Evolutionary conservation across 2,797 vertebrate genomes (phyloP).

Genomic region (Acanthurus lineatus): DNA sequence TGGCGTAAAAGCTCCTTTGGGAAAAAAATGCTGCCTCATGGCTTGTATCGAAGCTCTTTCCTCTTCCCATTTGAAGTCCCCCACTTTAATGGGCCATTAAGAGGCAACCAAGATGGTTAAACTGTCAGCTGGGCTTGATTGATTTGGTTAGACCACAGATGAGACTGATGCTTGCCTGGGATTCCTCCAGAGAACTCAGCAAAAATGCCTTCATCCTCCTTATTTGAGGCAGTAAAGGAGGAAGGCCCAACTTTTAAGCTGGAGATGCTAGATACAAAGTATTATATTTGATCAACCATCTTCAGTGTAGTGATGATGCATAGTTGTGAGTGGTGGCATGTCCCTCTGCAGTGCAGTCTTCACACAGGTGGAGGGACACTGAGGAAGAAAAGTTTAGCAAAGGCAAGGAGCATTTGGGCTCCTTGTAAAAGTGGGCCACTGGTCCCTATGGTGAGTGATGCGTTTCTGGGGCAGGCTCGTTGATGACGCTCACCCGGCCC

Average conservation of each 20-base stretch:
- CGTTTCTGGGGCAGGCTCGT: constrained; percentile 87
- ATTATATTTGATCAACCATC: not conserved
- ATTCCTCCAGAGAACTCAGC: constrained; percentile 59
- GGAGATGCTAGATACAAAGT: not conserved
- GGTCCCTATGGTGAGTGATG: constrained; percentile 84
- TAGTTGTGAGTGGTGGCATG: not conserved
- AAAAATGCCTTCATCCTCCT: constrained; percentile 34
- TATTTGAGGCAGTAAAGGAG: constrained; percentile 15
- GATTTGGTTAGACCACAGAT: constrained; percentile 73
- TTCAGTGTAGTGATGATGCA: not conserved
- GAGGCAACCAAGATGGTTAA: constrained; percentile 71
- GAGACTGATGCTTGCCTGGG: constrained; percentile 51
- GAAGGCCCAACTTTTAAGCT: not conserved
- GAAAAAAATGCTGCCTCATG: constrained; percentile 55
- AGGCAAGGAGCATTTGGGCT: constrained; percentile 77
- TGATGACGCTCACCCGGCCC: constrained; percentile 81
- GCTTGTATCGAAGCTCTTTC: constrained; percentile 59
- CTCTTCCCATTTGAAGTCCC: constrained; percentile 61
- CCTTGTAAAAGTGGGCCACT: constrained; percentile 85
- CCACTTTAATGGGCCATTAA: constrained; percentile 78
- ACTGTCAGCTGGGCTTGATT: constrained; percentile 75
- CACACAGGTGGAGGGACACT: constrained; percentile 51
- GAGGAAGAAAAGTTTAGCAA: constrained; percentile 77
- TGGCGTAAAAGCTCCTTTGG: constrained; percentile 26
- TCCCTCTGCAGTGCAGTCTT: constrained; percentile 44